Conservation (phyloP, 2,888 invertebrate species). For the Metallyticus violacea region DNA sequence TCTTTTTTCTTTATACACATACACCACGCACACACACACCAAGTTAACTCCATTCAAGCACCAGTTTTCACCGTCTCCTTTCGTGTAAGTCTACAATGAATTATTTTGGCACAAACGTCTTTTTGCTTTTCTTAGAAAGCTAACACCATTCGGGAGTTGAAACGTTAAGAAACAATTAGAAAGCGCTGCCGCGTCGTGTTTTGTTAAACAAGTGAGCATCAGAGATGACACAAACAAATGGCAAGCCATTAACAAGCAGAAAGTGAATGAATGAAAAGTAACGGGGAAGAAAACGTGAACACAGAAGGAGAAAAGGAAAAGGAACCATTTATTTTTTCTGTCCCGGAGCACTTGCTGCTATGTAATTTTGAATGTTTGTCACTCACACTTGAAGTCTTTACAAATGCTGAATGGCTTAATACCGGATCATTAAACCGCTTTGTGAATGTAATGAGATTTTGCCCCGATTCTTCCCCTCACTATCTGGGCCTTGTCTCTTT, state of each 20-base stretch:
- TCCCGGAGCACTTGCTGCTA: neutral
- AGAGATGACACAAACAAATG: slow-evolving; percentile 22
- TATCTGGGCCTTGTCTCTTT: too few relatives aligned
- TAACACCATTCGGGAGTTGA: neutral
- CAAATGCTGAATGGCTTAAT: slow-evolving; percentile 27
- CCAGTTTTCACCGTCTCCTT: neutral
- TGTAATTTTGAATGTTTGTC: slow-evolving; percentile 20
- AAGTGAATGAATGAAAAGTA: neutral
- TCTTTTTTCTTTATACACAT: neutral
- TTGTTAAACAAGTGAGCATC: slow-evolving; percentile 5
- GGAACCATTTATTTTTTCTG: neutral
- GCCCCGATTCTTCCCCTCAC: neutral
- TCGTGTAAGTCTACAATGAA: neutral
- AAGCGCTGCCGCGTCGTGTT: neutral
- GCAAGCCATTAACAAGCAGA: neutral
- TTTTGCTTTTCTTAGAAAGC: neutral
- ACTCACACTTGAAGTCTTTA: slow-evolving; percentile 22
- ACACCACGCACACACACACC: too few relatives aligned
- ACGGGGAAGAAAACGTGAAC: too few relatives aligned
- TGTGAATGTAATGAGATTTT: slow-evolving; percentile 9
- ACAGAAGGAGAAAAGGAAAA: too few relatives aligned
- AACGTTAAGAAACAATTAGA: neutral
- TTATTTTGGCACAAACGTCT: neutral
- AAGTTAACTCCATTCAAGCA: neutral
- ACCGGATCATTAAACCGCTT: slow-evolving; percentile 25